Base-by-base conservation (phyloP, 2,113 vertebrate species). In the Sarotherodon lohbergeri region DNA sequence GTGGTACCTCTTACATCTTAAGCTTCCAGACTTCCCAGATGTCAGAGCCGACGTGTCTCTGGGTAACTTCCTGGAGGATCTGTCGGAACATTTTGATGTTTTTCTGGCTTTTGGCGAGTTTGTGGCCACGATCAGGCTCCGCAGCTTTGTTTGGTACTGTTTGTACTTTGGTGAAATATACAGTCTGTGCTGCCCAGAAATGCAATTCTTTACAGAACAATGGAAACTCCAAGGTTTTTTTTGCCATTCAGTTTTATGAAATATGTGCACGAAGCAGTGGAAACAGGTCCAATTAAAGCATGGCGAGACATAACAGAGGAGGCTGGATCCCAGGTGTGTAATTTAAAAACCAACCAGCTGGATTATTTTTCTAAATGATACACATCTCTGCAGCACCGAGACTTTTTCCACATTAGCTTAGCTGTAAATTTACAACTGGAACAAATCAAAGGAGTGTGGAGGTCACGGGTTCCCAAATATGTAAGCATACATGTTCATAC, bases 121-220 rank as follows among this genome's bases (percentile, higher is more conserved):
- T 12, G 24, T 3, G 41, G 16, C 6, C 24, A 50, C 24, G 2
- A 32, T 29, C 24, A 0, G 14, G 24, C 24, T 11, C 5, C 14
- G 1, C 1, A 0, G 68, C 71, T 76, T 76, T 29, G 43, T 32
- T 76, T 50, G 43, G 43, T n/a, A 46, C 39, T 1, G 71, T 48
- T 11, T 78, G 24, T 19, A 50, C 46, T 76, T 29, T 19, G 27
- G 16, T 32, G 14, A 78, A 50, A 8, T 16, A 71, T 39, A 24
- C 22, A 73, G 5, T 46, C 22, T 46, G 66, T 29, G 41, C 68
- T 76, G 41, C 39, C 39, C 68, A 29, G 71, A 76, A 76, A 29
- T 19, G 9, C 24, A 5, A 0, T 32, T 76, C 43, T 32, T 50
- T 78, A 50, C 16, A 19, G 1, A 78, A 32, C 27, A 0, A 50